Evolutionary conservation across 2,113 vertebrate species (phyloP), one percentile per base, ranked within the genome.

Genomic region (Glaucidium brasilianum): DNA sequence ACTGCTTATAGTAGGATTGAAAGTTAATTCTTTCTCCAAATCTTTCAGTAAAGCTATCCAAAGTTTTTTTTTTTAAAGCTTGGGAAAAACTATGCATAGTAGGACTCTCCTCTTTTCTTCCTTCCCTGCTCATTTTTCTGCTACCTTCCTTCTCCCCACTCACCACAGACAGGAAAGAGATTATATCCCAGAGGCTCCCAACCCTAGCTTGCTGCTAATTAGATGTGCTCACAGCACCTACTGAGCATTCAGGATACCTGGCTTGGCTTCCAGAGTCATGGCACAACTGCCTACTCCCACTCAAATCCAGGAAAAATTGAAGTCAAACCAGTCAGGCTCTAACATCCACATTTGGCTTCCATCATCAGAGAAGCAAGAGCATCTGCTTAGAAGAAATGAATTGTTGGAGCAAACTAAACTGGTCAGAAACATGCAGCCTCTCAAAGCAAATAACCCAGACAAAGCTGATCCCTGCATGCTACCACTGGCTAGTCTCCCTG

Each of bases 211-310:
- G 50, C 58, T 91, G n/a, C 77, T 94, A 93, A 95, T 94, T 75
- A 85, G 67, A 49, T n/a, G 59, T 68, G 50, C 41, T 91, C 49
- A 62, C 43, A 85, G n/a, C 67, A 85, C 53, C 27, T 76, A 37
- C 0, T 74, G 78, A 91, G 60, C 78, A 78, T 39, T 92, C 74
- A 32, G 5, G 43, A 82, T 58, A 94, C 71, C 22, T 72, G 71
- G 41, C 72, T 56, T 87, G 47, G 64, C 83, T 94, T 90, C 76
- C 50, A 96, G 82, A 67, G 82, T 60, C 87, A 92, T 88, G 92
- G 88, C 92, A 94, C 63, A 97, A 86, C 55, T 78, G 78, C 74
- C 55, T 90, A 88, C 96, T 94, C 95, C 92, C 93, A 97, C 96
- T 96, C 91, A 92, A 76, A 90, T 82, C 89, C 92, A 50, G 29